Evolutionary conservation across 2,888 invertebrate genomes (phyloP), one percentile per base, ranked within the genome.

Genomic region (Linyphia triangularis): DNA sequence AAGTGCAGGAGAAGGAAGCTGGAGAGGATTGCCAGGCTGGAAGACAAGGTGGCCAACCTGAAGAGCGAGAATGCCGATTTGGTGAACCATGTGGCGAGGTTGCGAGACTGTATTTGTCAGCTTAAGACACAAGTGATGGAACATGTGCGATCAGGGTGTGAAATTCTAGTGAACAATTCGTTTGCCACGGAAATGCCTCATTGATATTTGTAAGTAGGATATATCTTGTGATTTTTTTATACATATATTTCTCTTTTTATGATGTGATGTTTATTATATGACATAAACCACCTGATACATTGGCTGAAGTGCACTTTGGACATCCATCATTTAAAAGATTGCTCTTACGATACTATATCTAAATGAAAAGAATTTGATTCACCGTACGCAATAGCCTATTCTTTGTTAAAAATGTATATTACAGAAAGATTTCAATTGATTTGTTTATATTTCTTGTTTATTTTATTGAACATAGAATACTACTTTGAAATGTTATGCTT

Each of bases 1-100:
- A 99, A 99, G 92, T 99, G 99, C 93, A 95, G 99, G 91, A 96
- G 97, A 92, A 95, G 99, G 91, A 99, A 99, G 93, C 94, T 99
- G 88, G 99, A 99, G 92, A 94, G 98, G 85, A 99, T 99, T 91
- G 96, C 98, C 4, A 96, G 97, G 92, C 94, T 99, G 89, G 99
- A 99, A 93, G 98, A 98, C 90, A 97, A 97, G 93, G 98, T 99
- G 28, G 96, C 97, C 93, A 93, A 95, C 88, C 94, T 99, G 83
- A 98, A 98, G 93, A 95, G 95, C 89, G 98, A 98, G 93, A 99
- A 99, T 93, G 94, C 93, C 90, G 97, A 98, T 92, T 94, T 99
- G 89, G 96, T 95, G 90, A 94, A 95, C 79, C 96, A 97, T 92
- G 96, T 98, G 78, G 96, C 96, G 92, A 96, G 95, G 93, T 95